Conservation (phyloP, 2,113 vertebrate genomes). For the Neomonachus schauinslandi region DNA sequence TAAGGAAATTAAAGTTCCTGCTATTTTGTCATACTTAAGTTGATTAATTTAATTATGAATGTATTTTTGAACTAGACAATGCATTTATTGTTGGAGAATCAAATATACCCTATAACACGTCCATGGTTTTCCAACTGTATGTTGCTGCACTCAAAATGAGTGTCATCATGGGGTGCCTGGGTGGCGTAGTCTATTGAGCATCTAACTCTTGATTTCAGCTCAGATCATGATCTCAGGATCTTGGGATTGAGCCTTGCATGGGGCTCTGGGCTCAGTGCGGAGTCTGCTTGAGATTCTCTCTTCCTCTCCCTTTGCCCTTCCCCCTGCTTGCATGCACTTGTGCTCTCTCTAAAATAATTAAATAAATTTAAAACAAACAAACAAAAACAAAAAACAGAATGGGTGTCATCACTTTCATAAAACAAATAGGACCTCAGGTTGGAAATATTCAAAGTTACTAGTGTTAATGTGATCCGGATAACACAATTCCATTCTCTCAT, state of each 20-base stretch:
- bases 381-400: neutral
- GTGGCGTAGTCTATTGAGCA: neutral
- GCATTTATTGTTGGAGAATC: neutral
- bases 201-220: neutral
- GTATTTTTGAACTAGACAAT: neutral
- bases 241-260: neutral
- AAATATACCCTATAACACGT: rapidly evolving
- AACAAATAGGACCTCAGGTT: neutral
- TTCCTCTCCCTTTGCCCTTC: neutral
- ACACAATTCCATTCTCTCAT: neutral
- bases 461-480: neutral
- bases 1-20: neutral
- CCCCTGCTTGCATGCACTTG: neutral
- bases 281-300: neutral
- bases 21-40: neutral
- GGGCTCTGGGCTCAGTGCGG: neutral
- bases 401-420: neutral
- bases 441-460: neutral
- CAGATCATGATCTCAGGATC: neutral
- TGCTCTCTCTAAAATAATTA: neutral
- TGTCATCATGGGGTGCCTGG: neutral
- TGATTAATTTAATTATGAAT: neutral
- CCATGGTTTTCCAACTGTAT: neutral
- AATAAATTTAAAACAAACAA: neutral
- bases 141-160: neutral